Evolutionary conservation across 2,888 invertebrate species (phyloP).

Genomic region (Empis livida): DNA sequence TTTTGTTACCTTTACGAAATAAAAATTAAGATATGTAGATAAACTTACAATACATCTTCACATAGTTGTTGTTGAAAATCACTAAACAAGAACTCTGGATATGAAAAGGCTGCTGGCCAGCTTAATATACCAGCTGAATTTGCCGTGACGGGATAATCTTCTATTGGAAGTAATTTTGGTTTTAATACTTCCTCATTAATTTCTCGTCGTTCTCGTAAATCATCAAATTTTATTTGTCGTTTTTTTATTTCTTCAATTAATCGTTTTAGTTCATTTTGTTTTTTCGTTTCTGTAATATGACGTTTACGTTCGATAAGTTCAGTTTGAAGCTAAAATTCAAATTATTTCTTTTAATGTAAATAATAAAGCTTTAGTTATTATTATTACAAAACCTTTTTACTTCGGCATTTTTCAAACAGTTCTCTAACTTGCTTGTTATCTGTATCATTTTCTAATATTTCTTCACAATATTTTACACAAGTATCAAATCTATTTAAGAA

Average conservation of each 20-base stretch:
- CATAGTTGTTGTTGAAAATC: conserved; percentile 76
- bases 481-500: conserved; percentile 54
- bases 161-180: conserved; percentile 51
- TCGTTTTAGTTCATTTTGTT: conserved; percentile 34
- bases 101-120: conserved; percentile 83
- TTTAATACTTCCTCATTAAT: conserved; percentile 41
- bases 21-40: not conserved
- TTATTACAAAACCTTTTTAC: conserved; percentile 21
- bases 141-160: conserved; percentile 49
- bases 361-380: conserved; percentile 6
- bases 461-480: conserved; percentile 58
- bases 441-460: conserved; percentile 44
- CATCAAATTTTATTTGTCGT: conserved; percentile 42
- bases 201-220: conserved; percentile 35
- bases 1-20: not conserved
- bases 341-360: not conserved
- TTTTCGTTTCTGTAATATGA: conserved; percentile 41
- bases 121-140: conserved; percentile 44
- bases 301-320: conserved; percentile 39
- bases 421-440: conserved; percentile 43
- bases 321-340: conserved; percentile 3
- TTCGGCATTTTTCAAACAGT: conserved; percentile 41
- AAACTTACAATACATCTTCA: conserved; percentile 51
- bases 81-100: conserved; percentile 76
- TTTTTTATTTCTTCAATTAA: conserved; percentile 37